Conservation (phyloP, 2,113 vertebrate species). For the Oenanthe oenanthe region DNA sequence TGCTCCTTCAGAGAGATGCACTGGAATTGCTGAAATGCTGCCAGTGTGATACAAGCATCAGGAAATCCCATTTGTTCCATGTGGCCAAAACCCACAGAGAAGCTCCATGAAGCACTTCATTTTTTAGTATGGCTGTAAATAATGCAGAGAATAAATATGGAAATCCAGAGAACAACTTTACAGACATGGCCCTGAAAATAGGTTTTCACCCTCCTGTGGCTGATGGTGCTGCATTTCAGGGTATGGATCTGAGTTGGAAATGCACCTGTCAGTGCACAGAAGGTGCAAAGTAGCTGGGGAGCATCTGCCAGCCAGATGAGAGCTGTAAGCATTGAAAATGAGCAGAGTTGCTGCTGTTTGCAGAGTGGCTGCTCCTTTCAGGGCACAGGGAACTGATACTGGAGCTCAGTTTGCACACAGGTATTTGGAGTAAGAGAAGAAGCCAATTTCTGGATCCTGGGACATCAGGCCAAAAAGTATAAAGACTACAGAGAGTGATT, state of each 20-base stretch:
- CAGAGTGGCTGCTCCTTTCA: not conserved
- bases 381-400: not conserved
- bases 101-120: not conserved
- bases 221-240: not conserved
- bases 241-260: not conserved
- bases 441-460: not conserved
- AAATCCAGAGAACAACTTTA: not conserved
- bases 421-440: not conserved
- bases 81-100: slow-evolving; percentile 34
- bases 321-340: not conserved
- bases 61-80: slow-evolving; percentile 50
- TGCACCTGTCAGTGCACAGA: not conserved
- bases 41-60: not conserved
- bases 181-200: not conserved
- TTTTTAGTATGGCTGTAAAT: slow-evolving; percentile 19
- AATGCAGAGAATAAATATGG: not conserved
- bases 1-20: slow-evolving; percentile 8
- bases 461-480: not conserved
- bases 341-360: not conserved
- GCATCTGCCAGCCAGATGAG: not conserved
- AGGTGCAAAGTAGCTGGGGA: not conserved
- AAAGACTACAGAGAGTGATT: not conserved
- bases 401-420: not conserved
- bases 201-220: not conserved
- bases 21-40: slow-evolving; percentile 16